Evolutionary conservation across 1,140 invertebrate genomes (phyloP).

Genomic region (Drosophila bipectinata): DNA sequence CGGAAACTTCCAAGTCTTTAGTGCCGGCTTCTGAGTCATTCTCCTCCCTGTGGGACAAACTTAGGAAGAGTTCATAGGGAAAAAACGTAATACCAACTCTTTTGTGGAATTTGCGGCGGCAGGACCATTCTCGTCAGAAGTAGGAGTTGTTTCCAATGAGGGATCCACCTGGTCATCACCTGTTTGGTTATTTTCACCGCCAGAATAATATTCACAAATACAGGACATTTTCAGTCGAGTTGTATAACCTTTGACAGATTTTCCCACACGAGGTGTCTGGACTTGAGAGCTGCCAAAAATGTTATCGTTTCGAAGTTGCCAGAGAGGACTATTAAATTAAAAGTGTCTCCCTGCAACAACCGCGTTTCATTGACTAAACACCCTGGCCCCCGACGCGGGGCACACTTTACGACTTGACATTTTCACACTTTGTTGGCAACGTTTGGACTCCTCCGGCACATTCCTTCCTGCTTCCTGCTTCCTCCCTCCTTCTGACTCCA

Average conservation of each 20-base stretch:
- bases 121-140: not conserved
- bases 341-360: constrained; percentile 26
- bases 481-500: constrained; percentile 9
- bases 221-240: constrained; percentile 53
- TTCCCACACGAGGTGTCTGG: constrained; percentile 6
- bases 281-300: not conserved
- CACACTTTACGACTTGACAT: constrained; percentile 83
- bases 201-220: constrained; percentile 52
- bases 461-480: not conserved
- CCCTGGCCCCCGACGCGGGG: constrained; percentile 19
- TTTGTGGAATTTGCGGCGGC: not conserved
- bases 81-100: constrained; percentile 5
- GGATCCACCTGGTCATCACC: not conserved
- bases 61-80: not conserved
- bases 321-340: constrained; percentile 41
- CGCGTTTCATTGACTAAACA: constrained; percentile 21
- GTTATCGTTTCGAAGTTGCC: not conserved
- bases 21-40: not conserved
- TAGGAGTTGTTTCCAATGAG: not conserved
- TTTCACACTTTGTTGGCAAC: constrained; percentile 83
- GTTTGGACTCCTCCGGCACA: constrained; percentile 37
- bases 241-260: not conserved
- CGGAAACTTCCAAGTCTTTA: constrained; percentile 24
- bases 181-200: not conserved
- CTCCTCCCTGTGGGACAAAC: constrained; percentile 5